These are phyloP conservation scores for Tetrax tetrax DNA, from an alignment of 2,113 vertebrate species.

Conservation along the genomic window DNA sequence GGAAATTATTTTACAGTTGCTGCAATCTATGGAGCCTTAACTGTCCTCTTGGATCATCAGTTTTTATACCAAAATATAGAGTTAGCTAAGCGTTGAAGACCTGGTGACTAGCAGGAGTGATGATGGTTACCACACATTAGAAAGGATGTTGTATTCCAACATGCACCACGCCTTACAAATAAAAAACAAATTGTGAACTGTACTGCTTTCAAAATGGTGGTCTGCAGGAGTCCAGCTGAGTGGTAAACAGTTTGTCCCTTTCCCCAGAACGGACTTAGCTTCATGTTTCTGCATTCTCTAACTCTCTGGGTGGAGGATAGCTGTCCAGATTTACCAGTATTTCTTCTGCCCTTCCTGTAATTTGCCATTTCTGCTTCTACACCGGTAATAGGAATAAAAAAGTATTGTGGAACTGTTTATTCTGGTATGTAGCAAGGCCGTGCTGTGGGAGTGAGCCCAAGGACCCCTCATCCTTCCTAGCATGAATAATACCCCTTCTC, in stretches of 20 bases:
- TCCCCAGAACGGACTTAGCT: neutral
- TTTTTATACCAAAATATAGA: neutral
- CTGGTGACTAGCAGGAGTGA: neutral
- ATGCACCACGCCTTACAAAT: neutral
- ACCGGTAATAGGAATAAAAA: neutral
- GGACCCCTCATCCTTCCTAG: neutral
- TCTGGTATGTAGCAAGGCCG: neutral
- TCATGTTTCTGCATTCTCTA: neutral
- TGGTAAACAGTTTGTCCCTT: neutral
- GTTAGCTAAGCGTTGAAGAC: neutral
- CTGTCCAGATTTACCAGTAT: neutral
- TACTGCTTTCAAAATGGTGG: neutral
- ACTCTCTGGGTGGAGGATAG: neutral
- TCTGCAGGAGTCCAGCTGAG: neutral
- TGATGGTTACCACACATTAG: rapidly evolving
- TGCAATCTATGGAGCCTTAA: neutral
- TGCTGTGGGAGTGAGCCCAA: neutral
- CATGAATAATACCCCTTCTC: neutral
- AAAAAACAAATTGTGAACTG: neutral
- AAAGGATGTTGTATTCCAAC: rapidly evolving
- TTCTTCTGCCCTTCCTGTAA: neutral
- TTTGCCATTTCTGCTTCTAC: neutral
- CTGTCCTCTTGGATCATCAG: neutral
- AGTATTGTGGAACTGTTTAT: neutral
- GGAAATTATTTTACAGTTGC: neutral